Evolutionary conservation across 37 sponge, comb jelly and placozoan species (phyloP).

Genomic region (Chondrosia reniformis): DNA sequence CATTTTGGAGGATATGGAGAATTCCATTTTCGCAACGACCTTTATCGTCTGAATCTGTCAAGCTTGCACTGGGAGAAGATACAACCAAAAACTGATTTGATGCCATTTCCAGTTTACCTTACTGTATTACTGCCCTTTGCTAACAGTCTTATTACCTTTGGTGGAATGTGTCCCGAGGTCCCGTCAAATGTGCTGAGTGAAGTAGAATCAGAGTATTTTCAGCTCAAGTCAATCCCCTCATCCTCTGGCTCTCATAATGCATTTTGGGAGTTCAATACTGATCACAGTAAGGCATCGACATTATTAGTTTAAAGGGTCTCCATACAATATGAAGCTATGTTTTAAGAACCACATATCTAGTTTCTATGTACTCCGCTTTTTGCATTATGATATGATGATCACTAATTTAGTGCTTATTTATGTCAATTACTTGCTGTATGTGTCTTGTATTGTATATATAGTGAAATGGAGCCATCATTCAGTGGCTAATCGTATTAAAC

Average conservation of each 20-base stretch:
- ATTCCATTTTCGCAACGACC: slow-evolving; percentile 6
- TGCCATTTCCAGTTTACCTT: neutral
- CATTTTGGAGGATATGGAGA: slow-evolving; percentile 3
- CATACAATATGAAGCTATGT: no score
- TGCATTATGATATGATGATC: no score
- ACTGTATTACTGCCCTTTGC: neutral
- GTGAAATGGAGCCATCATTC: no score
- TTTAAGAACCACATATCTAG: no score
- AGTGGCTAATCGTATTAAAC: no score
- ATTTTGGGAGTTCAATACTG: neutral
- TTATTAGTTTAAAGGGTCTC: neutral
- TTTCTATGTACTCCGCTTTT: no score
- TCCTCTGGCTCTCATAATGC: neutral
- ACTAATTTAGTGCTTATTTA: no score
- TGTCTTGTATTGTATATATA: no score
- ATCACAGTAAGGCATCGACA: neutral
- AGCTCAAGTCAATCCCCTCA: neutral
- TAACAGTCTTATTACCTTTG: neutral
- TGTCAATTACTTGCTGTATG: no score
- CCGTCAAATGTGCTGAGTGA: neutral
- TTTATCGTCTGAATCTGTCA: slow-evolving; percentile 5
- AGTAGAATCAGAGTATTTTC: neutral
- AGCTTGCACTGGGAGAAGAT: slow-evolving; percentile 21
- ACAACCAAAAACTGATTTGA: neutral
- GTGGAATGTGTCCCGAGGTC: neutral